These are phyloP conservation scores for Lagopus muta DNA, from an alignment of 2,113 vertebrate genomes.

Conservation along the genomic window DNA sequence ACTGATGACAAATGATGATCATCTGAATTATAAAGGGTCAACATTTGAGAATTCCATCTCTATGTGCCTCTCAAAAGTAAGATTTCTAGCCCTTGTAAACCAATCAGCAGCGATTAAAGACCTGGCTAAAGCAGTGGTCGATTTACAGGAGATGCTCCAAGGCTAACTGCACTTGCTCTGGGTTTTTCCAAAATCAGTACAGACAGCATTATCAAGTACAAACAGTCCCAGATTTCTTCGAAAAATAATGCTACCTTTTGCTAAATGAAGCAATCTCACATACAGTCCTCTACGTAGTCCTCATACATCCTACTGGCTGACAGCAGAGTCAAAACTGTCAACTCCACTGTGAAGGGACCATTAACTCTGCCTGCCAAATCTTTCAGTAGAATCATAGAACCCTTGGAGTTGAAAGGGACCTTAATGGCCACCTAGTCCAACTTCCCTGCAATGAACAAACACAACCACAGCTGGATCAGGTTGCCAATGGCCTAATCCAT, in stretches of 20 bases:
- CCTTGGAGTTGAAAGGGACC: no score
- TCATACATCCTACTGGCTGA: not conserved
- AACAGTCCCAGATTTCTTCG: not conserved
- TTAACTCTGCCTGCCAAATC: not conserved
- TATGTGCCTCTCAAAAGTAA: not conserved
- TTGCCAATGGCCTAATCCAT: no score
- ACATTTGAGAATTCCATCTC: not conserved
- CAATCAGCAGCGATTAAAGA: not conserved
- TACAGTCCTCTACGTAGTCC: no score
- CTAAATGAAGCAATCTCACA: not conserved
- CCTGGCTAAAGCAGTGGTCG: not conserved
- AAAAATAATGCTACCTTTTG: not conserved
- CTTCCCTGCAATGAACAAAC: no score
- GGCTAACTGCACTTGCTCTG: not conserved
- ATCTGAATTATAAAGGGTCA: not conserved
- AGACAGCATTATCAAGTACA: not conserved
- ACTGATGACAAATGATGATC: not conserved
- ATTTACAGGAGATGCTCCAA: not conserved
- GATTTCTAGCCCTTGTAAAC: not conserved
- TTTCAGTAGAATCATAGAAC: no score
- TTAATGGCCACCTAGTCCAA: no score
- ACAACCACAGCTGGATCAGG: no score
- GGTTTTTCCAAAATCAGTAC: not conserved
- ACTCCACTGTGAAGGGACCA: not conserved
- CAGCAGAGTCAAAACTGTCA: not conserved